These are phyloP conservation scores for Agrotis exclamationis DNA, from an alignment of 2,888 invertebrate species.

Conservation along the genomic window DNA sequence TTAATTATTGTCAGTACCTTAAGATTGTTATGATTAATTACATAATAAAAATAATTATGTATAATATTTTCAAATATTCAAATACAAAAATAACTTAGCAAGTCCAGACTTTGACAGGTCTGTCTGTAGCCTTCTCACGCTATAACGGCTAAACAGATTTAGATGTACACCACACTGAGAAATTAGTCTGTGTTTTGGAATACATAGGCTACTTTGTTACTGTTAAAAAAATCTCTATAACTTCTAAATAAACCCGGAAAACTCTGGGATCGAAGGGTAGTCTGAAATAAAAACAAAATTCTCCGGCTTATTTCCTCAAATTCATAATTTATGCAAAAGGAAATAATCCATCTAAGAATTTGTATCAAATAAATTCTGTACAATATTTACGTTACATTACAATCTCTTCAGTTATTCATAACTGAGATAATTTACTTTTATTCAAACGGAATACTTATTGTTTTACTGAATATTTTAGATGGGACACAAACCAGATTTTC, in stretches of 20 bases:
- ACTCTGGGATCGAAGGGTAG: not conserved
- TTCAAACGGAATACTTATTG: conserved; percentile 34
- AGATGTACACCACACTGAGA: not conserved
- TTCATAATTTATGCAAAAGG: conserved; percentile 40
- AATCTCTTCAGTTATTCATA: conserved; percentile 28
- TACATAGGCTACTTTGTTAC: too few species aligned
- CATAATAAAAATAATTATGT: too few species aligned
- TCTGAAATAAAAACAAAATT: conserved; percentile 9
- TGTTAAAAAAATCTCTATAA: too few species aligned
- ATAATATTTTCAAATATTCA: too few species aligned
- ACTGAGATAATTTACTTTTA: conserved; percentile 32
- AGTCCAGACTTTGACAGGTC: too few species aligned
- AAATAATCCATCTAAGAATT: conserved; percentile 27
- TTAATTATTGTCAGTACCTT: not conserved
- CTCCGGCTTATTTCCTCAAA: conserved; percentile 11
- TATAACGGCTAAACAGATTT: not conserved
- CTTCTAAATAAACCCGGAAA: not conserved
- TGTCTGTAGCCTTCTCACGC: not conserved
- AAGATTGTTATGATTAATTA: too few species aligned
- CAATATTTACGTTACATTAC: conserved; percentile 41
- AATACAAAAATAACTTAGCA: too few species aligned
- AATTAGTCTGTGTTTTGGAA: too few species aligned
- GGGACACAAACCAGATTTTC: not conserved
- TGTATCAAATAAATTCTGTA: conserved; percentile 24
- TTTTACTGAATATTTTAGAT: conserved; percentile 29